Percentiles rank a stretch among this genome's conserved stretches.
phyloP scores from a whole-genome alignment of 2,888 invertebrate genomes.

The Cheilosia urbana region DNA sequence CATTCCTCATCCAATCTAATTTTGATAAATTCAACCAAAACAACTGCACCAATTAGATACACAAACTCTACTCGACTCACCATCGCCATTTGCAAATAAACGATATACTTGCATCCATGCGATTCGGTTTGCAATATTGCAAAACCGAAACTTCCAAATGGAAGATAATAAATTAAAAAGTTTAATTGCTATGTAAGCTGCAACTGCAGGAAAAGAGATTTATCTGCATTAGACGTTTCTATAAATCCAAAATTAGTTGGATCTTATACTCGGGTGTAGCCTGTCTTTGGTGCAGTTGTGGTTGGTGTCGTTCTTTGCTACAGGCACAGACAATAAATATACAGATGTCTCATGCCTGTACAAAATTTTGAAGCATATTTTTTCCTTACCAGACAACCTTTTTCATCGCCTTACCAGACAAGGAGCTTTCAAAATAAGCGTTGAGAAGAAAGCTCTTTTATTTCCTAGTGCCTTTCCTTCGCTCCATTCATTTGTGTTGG shows the following conservation, averaged over 20 bases:
- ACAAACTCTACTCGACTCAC: neutral
- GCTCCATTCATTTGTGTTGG: no score
- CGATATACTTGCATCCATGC: neutral
- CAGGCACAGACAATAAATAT: no score
- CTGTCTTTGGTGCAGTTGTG: neutral
- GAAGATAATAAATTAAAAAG: slow-evolving; percentile 61
- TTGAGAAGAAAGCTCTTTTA: no score
- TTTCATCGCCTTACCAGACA: no score
- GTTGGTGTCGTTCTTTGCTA: slow-evolving; percentile 14
- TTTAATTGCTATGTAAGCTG: slow-evolving; percentile 61
- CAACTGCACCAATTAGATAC: neutral
- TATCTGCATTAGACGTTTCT: slow-evolving; percentile 52
- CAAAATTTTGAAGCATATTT: no score
- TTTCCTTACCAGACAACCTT: no score
- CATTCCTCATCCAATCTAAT: neutral
- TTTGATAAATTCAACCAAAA: neutral
- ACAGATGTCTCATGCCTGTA: no score
- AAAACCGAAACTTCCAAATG: slow-evolving; percentile 12
- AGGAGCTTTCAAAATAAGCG: no score
- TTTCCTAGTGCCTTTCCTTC: no score
- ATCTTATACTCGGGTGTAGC: slow-evolving; percentile 18
- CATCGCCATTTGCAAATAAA: neutral
- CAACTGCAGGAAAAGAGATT: slow-evolving; percentile 50
- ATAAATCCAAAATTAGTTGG: slow-evolving; percentile 56
- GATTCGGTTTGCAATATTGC: slow-evolving; percentile 13